These are phyloP conservation scores for Salvelinus sp. DNA, from an alignment of 2,113 vertebrate species.

Conservation along the genomic window DNA sequence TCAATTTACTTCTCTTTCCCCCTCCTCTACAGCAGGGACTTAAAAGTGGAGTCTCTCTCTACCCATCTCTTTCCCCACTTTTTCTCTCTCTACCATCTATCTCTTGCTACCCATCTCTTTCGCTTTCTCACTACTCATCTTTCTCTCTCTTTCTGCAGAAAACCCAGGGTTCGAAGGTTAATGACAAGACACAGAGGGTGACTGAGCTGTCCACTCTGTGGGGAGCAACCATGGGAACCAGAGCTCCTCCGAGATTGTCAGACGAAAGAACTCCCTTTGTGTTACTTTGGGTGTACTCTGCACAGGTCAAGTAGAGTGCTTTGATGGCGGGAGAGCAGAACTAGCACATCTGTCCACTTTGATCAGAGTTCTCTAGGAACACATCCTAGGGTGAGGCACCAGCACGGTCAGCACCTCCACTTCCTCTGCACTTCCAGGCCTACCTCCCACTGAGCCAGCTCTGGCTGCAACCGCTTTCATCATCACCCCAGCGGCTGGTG, in stretches of 20 bases:
- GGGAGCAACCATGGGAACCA: background rate
- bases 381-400: background rate
- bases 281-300: background rate
- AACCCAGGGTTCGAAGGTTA: constrained; percentile 42
- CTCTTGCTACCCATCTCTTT: background rate
- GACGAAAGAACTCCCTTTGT: background rate
- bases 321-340: background rate
- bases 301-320: background rate
- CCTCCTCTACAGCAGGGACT: too few relatives aligned
- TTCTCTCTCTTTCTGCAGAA: background rate
- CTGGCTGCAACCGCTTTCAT: background rate
- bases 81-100: constrained; percentile 33
- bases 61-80: constrained; percentile 2
- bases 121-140: background rate
- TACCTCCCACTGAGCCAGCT: background rate
- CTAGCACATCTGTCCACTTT: background rate
- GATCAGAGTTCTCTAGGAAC: constrained; percentile 6
- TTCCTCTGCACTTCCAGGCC: background rate
- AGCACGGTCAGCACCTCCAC: background rate
- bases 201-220: constrained; percentile 14
- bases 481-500: background rate
- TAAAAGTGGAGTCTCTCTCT: too few relatives aligned
- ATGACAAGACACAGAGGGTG: background rate
- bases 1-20: too few relatives aligned
- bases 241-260: background rate